Conservation (phyloP, 2,797 vertebrate genomes). For the Acrossocheilus wenchowensis region DNA sequence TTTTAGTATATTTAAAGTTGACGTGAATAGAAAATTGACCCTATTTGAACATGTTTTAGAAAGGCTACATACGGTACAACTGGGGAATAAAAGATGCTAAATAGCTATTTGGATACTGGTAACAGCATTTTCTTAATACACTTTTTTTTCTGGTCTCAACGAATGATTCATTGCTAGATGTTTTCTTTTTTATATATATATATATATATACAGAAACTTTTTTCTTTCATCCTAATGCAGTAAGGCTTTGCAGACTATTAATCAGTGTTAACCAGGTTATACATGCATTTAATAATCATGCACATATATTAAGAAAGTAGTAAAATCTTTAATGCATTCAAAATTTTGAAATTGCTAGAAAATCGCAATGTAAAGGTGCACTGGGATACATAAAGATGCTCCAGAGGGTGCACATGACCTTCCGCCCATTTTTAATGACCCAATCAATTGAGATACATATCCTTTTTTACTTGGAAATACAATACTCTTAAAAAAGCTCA, state of each 20-base stretch:
- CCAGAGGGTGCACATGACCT: neutral
- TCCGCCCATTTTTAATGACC: neutral
- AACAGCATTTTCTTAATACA: neutral
- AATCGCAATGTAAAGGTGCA: neutral
- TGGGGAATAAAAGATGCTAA: conserved; percentile 17
- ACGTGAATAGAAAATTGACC: conserved; percentile 1
- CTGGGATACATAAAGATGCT: neutral
- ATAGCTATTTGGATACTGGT: conserved; percentile 18
- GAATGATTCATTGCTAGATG: neutral
- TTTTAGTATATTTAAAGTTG: conserved; percentile 15
- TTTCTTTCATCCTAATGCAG: neutral
- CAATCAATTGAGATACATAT: neutral
- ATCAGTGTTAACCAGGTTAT: neutral
- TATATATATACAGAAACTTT: no score
- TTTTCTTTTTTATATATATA: neutral
- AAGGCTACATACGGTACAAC: neutral
- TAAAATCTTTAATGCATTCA: neutral
- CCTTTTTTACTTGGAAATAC: neutral
- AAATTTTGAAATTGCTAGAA: neutral
- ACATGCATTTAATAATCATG: neutral
- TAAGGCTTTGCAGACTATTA: neutral
- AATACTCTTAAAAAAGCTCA: no score
- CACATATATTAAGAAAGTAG: neutral
- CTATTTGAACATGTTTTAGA: conserved; percentile 22
- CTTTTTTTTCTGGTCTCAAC: neutral